A percentile compares a stretch with the other conserved stretches of the same genome.
Conservation (phyloP, 2,113 vertebrate species). For the Macrotis lagotis region DNA sequence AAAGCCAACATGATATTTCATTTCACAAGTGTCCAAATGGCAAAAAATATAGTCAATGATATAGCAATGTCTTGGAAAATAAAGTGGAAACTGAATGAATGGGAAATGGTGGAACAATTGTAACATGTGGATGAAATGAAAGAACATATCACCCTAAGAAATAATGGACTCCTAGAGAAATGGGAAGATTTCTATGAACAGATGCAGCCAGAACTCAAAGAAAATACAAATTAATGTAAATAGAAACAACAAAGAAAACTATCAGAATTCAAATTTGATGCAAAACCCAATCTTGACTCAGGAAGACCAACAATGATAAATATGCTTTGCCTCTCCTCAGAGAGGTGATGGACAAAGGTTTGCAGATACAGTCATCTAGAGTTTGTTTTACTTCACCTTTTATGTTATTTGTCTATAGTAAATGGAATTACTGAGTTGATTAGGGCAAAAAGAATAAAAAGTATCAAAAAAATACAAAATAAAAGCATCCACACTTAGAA, state of each 20-base stretch:
- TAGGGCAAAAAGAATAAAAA: not conserved
- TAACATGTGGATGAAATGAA: not conserved
- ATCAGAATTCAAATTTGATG: not conserved
- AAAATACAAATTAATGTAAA: not conserved
- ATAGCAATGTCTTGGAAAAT: not conserved
- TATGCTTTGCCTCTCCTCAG: not conserved
- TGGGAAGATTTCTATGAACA: not conserved
- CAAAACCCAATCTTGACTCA: not conserved
- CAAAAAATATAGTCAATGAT: not conserved
- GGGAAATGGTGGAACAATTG: not conserved
- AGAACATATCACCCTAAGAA: not conserved
- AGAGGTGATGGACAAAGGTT: not conserved
- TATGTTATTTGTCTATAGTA: not conserved
- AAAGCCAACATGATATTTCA: not conserved
- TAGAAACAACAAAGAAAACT: not conserved
- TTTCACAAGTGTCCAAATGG: not conserved
- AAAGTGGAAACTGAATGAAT: not conserved
- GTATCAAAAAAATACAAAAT: not conserved
- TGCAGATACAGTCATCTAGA: not conserved
- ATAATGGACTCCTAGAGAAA: not conserved
- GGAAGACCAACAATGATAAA: not conserved
- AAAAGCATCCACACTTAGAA: not conserved
- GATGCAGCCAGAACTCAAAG: not conserved
- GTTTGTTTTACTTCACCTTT: not conserved
- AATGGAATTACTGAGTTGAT: not conserved